These are phyloP conservation scores for Popillia japonica DNA, from an alignment of 1,140 invertebrate genomes.

Conservation along the genomic window DNA sequence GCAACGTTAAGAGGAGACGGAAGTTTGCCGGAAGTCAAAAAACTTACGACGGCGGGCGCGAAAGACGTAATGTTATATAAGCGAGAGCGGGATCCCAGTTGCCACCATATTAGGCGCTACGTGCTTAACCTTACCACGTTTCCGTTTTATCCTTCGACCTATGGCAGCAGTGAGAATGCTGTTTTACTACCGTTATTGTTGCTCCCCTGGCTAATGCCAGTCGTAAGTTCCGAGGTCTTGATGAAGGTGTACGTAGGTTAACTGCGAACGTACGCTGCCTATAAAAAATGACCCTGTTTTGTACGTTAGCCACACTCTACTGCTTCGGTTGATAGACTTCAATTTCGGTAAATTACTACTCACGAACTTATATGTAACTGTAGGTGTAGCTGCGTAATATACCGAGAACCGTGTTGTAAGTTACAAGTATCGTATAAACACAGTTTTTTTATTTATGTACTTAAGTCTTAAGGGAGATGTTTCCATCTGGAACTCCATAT, in stretches of 20 bases:
- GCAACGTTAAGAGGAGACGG: neutral
- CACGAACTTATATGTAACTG: neutral
- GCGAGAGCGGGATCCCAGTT: too few species aligned
- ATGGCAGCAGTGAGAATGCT: neutral
- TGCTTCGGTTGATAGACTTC: neutral
- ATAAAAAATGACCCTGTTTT: constrained; percentile 5
- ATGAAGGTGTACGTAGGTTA: neutral
- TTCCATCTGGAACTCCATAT: too few species aligned
- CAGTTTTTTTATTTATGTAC: too few species aligned
- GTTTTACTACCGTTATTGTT: constrained; percentile 6
- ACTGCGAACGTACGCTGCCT: neutral
- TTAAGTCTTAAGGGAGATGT: too few species aligned
- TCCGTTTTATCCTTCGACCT: neutral
- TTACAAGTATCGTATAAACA: neutral
- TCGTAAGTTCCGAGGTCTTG: neutral
- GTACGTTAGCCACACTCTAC: neutral
- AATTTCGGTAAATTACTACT: neutral
- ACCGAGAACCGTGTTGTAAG: too few species aligned
- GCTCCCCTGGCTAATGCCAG: neutral
- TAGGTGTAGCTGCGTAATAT: neutral
- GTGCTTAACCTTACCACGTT: neutral
- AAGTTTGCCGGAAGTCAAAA: neutral
- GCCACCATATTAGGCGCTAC: neutral
- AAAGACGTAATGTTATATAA: too few species aligned
- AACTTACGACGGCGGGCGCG: neutral